phyloP scores from a whole-genome alignment of 2,888 invertebrate genomes.

The Alcis repandata region DNA sequence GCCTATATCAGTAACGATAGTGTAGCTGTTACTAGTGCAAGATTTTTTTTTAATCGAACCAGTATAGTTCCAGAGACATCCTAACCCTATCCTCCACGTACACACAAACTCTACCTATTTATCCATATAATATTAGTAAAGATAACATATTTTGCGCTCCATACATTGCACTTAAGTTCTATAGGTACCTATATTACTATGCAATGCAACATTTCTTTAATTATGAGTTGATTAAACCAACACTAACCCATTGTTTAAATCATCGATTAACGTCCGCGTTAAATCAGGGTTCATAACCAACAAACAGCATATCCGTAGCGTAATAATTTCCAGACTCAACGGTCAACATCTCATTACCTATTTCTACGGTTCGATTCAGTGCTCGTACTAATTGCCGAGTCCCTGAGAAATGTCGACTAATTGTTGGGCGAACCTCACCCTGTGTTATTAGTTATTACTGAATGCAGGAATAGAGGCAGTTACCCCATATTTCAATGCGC shows the following conservation, averaged over 20 bases:
- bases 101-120: no score
- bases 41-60: no score
- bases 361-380: conserved; percentile 60
- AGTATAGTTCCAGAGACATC: no score
- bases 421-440: conserved; percentile 59
- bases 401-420: conserved; percentile 70
- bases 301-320: conserved; percentile 2
- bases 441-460: conserved; percentile 75
- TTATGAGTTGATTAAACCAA: no score
- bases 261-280: conserved; percentile 12
- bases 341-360: conserved; percentile 17
- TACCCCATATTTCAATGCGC: conserved; percentile 65
- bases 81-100: no score
- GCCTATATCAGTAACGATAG: no score
- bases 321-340: conserved; percentile 4
- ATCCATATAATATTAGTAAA: no score
- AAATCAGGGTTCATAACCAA: conserved; percentile 1
- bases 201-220: no score
- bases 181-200: no score
- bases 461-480: conserved; percentile 61
- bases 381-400: conserved; percentile 69
- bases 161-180: no score
- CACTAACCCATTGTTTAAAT: not conserved
- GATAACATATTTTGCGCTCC: no score
- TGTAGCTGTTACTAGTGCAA: no score